A percentile compares a stretch with the other conserved stretches of the same genome.
Evolutionary conservation across 2,888 invertebrate genomes (phyloP).

Genomic region (Epicampocera succincta): DNA sequence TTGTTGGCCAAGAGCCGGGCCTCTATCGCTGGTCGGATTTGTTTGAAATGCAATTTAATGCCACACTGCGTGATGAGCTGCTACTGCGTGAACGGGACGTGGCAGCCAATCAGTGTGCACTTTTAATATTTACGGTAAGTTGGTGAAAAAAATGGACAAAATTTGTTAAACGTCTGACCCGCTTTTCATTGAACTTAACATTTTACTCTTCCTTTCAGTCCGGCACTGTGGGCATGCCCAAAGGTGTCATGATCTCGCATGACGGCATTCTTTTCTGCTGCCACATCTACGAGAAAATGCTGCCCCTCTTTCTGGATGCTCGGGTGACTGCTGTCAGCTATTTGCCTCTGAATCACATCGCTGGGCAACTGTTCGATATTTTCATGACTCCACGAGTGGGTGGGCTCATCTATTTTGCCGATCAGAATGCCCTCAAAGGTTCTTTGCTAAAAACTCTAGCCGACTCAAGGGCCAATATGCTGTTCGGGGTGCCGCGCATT

Average conservation of each 20-base stretch:
- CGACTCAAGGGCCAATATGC: constrained; percentile 90
- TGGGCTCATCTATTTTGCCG: constrained; percentile 88
- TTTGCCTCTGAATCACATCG: constrained; percentile 94
- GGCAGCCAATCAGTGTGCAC: constrained; percentile 91
- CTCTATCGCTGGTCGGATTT: constrained; percentile 77
- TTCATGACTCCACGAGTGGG: constrained; percentile 81
- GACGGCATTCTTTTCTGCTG: constrained; percentile 90
- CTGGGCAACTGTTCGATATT: constrained; percentile 90
- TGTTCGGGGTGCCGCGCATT: constrained; percentile 94
- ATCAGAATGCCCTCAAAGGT: constrained; percentile 93
- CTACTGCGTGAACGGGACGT: constrained; percentile 86
- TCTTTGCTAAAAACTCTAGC: constrained; percentile 87
- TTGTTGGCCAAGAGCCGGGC: constrained; percentile 76
- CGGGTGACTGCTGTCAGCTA: constrained; percentile 88
- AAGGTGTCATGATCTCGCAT: constrained; percentile 95
- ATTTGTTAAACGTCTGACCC: too few species aligned
- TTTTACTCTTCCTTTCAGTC: constrained; percentile 83
- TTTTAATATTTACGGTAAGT: constrained; percentile 88
- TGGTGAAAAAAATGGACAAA: too few species aligned
- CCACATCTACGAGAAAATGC: constrained; percentile 82
- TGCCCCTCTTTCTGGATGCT: constrained; percentile 82
- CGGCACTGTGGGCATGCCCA: constrained; percentile 93
- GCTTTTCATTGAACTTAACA: too few species aligned
- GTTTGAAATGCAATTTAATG: constrained; percentile 81
- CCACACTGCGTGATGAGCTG: constrained; percentile 84